Conservation (phyloP, 35 echinoderm and acorn worm genomes). For the Apostichopus californicus region DNA sequence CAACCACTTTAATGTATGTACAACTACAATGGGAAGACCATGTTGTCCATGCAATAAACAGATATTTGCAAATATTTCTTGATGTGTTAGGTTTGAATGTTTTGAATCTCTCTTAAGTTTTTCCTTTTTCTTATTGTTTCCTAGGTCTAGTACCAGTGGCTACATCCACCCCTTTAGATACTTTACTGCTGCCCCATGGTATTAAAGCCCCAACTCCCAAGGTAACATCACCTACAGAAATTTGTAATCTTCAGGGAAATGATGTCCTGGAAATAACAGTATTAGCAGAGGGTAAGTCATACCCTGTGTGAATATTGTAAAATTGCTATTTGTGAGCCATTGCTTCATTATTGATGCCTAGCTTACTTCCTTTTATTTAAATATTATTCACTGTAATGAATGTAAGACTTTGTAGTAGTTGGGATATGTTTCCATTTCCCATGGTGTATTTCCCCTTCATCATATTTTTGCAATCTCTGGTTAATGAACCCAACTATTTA, state of each 20-base stretch:
- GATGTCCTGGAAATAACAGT: not conserved
- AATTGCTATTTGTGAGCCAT: not conserved
- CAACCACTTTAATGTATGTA: too few species aligned
- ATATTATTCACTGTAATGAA: too few species aligned
- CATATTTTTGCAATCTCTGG: too few species aligned
- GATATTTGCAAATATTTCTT: too few species aligned
- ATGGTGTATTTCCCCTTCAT: too few species aligned
- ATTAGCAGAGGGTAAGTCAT: conserved; percentile 29
- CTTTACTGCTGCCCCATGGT: conserved; percentile 39
- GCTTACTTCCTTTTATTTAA: not conserved
- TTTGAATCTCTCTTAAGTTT: too few species aligned
- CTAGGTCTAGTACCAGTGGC: conserved; percentile 47
- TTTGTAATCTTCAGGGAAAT: not conserved
- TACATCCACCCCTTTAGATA: conserved; percentile 49
- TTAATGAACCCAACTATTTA: too few species aligned
- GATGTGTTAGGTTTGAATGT: too few species aligned
- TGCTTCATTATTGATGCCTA: not conserved
- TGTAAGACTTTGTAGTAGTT: too few species aligned
- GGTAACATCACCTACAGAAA: conserved; percentile 23
- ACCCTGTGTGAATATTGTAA: not conserved
- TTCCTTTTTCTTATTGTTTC: not conserved
- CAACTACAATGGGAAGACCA: too few species aligned
- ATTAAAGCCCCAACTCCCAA: conserved; percentile 31
- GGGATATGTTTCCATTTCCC: too few species aligned
- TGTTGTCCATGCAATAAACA: too few species aligned